Base-by-base conservation (phyloP, 2,888 invertebrate genomes). In the Ommatoiulus sabulosus region DNA sequence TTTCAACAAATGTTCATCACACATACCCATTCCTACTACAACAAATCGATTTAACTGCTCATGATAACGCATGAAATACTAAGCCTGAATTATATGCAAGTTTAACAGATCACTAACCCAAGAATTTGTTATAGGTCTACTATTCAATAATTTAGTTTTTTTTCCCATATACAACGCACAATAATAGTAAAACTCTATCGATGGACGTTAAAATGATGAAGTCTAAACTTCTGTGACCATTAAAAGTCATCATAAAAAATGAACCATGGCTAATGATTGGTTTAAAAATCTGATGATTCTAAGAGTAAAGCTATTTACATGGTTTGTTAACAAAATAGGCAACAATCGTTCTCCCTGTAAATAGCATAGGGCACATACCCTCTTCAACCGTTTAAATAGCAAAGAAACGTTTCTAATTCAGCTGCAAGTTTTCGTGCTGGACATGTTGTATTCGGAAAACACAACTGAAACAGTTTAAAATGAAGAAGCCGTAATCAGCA, bases 151-250 rank as follows among this genome's bases (percentile, higher is more conserved):
- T 80, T 80, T 80, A 80, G 35, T 12, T 35, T 35, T 6, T n/a
- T 20, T 24, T 72, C 20, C 35, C 15, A 3, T 80, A 80, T 24
- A 80, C 80, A 80, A 35, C 24, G 80, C 80, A 80, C 80, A 80
- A 35, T 35, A 35, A 63, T 63, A 80, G 80, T 80, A 80, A 80
- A 80, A 35, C 24, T 8, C 3, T 80, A 80, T 12, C 80, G 24
- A 80, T 80, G 80, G 35, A 80, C 35, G 80, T 80, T 80, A 80
- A 80, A 80, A 80, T 35, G 80, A 80, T 80, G 80, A 35, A 80
- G 80, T 80, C 80, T 80, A 35, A 80, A 80, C 80, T 80, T 80
- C 80, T 24, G 35, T 80, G 80, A 80, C 80, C 80, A 35, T 80
- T 2, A 12, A 80, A 72, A 80, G 24, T 35, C 80, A 80, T 72